phyloP scores from a whole-genome alignment of 2,888 invertebrate genomes.

The Chydorus sphaericus region DNA sequence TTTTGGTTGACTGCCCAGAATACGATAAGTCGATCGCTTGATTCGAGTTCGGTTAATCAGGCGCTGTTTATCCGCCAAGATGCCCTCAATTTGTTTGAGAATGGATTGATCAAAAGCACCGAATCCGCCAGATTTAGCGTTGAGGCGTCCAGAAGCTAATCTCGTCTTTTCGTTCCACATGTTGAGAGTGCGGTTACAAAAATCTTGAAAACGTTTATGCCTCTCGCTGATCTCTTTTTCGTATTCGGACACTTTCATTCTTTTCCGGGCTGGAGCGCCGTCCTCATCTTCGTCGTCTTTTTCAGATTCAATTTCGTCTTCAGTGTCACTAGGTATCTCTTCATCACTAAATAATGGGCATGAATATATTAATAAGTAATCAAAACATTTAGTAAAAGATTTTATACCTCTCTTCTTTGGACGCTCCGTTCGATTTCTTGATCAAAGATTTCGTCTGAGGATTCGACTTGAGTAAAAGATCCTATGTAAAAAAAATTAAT shows the following conservation, averaged over 20 bases:
- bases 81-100: conserved; percentile 67
- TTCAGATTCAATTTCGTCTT: conserved; percentile 16
- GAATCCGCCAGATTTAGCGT: conserved; percentile 43
- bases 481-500: neutral
- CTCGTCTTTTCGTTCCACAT: conserved; percentile 93
- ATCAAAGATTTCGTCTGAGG: conserved; percentile 49
- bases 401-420: conserved; percentile 3
- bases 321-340: conserved; percentile 20
- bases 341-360: conserved; percentile 17
- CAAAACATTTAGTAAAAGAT: neutral
- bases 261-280: conserved; percentile 15
- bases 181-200: conserved; percentile 65
- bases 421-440: conserved; percentile 12
- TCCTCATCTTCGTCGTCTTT: conserved; percentile 20
- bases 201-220: conserved; percentile 45
- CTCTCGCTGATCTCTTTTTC: conserved; percentile 39
- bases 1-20: conserved; percentile 37
- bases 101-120: conserved; percentile 38
- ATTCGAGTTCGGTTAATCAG: conserved; percentile 63
- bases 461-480: conserved; percentile 25
- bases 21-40: conserved; percentile 55
- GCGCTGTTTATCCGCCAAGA: conserved; percentile 58
- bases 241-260: conserved; percentile 41
- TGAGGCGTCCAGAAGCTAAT: conserved; percentile 46
- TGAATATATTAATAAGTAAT: neutral